These are phyloP conservation scores for Orchesellides sinensis DNA, from an alignment of 2,888 invertebrate species.

Conservation along the genomic window DNA sequence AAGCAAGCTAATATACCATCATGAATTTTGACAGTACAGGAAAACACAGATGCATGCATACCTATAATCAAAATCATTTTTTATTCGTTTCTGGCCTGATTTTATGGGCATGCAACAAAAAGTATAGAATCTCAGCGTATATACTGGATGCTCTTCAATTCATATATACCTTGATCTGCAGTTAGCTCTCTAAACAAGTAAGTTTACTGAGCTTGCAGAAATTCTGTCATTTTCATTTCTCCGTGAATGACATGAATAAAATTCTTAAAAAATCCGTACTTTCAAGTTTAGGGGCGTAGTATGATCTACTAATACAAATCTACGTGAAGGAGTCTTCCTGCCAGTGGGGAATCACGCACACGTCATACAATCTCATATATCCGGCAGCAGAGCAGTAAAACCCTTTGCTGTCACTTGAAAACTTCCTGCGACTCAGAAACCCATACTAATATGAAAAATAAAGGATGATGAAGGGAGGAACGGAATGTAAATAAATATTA, in stretches of 20 bases:
- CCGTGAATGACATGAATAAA: slow-evolving; percentile 49
- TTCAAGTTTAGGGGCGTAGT: too few species aligned
- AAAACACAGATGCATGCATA: too few species aligned
- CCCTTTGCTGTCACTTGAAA: slow-evolving; percentile 23
- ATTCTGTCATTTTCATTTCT: slow-evolving; percentile 49
- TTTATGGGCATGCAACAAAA: too few species aligned
- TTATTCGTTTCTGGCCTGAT: not conserved
- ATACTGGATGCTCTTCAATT: not conserved
- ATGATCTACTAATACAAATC: too few species aligned
- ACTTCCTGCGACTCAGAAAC: slow-evolving; percentile 21
- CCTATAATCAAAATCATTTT: too few species aligned
- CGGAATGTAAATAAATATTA: slow-evolving; percentile 23
- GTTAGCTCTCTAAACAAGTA: not conserved
- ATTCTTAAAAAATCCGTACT: slow-evolving; percentile 40
- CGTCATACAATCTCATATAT: too few species aligned
- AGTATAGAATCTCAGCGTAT: too few species aligned
- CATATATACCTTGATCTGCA: not conserved
- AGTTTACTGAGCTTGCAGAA: slow-evolving; percentile 1
- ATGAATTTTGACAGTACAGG: too few species aligned
- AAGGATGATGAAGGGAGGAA: not conserved
- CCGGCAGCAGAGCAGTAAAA: not conserved
- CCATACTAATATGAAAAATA: not conserved
- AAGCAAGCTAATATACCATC: slow-evolving; percentile 8
- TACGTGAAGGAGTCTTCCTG: too few species aligned
- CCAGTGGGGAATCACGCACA: too few species aligned